These are phyloP conservation scores for Eupelmus urozonus DNA, from an alignment of 2,888 invertebrate species.

Conservation along the genomic window DNA sequence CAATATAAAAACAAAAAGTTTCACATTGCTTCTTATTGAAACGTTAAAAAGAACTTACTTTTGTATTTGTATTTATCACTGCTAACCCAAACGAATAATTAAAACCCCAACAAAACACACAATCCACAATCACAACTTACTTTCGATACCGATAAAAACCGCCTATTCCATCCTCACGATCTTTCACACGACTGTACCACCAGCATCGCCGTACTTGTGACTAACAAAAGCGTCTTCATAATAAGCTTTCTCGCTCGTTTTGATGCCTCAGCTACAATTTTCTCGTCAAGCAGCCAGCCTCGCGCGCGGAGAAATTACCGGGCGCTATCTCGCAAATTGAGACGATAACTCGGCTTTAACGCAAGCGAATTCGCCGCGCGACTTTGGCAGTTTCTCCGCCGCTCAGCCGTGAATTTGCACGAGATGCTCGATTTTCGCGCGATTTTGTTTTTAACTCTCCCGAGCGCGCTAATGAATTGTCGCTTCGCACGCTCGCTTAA, in stretches of 20 bases:
- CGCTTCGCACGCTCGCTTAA: neutral
- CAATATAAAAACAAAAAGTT: too few species aligned
- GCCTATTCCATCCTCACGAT: too few species aligned
- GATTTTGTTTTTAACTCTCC: neutral
- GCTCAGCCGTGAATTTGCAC: neutral
- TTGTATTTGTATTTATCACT: too few species aligned
- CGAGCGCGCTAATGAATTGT: neutral
- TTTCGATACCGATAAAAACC: too few species aligned
- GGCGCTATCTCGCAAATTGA: constrained; percentile 22
- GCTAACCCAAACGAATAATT: too few species aligned
- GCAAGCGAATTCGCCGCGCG: too few species aligned
- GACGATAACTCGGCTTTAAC: constrained; percentile 23
- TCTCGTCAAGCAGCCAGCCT: constrained; percentile 25
- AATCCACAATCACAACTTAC: too few species aligned
- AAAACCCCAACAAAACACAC: too few species aligned
- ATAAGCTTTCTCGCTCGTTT: constrained; percentile 38
- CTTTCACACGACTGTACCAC: too few species aligned
- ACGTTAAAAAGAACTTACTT: too few species aligned
- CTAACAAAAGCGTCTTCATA: constrained; percentile 13
- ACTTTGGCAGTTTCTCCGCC: neutral
- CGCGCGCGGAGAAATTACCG: constrained; percentile 32
- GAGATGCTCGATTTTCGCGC: neutral
- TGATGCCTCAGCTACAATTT: constrained; percentile 44
- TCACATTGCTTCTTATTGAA: too few species aligned
- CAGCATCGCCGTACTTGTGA: neutral